Base-by-base conservation (phyloP, 1,140 invertebrate species). In the Reticulitermes speratus region DNA sequence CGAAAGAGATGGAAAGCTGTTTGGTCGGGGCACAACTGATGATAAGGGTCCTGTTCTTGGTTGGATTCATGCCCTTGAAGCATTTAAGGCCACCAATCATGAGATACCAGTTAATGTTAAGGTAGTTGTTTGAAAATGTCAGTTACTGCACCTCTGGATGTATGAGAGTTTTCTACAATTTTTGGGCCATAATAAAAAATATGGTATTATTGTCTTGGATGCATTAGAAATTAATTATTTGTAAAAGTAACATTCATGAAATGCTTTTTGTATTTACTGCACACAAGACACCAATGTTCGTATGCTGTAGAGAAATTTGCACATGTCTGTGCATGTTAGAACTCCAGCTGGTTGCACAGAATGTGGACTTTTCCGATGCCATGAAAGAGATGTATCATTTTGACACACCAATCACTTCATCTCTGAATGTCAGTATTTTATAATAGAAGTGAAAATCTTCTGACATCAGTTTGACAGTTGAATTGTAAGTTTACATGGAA, bases 51-150 rank as follows among this genome's bases (percentile, higher is more conserved):
- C 96, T 14, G 96, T 97, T 32, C 91, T 99, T 12, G 97, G 96
- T 86, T 99, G 98, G 98, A 91, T 99, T 48, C 97, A 99, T 93
- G 96, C 97, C 19, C 94, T 99, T 84, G 95, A 99, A 92, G 97
- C 96, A 21, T 98, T 94, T 90, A 95, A 98, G 91, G 94, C 94
- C 87, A 91, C 94, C 87, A 93, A 93, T 44, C 93, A 93, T 83
- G 93, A 95, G 86, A 89, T 99, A 82, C 98, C 98, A 44, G 95
- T 99, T 1, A 99, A 99, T 91, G 89, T 99, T 0, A 99, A 99
- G 91, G 95, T 96, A 90, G 45, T 48, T 48, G 45, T 48, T 48
- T 48, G 45, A 48, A 38, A 38, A 38, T 48, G 14, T 48, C 14
- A 48, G 45, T 1, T 48, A 48, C 7, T 11, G 45, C 45, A 48